A percentile compares a stretch with the other conserved stretches of the same genome.
Conservation (phyloP, 2,888 invertebrate genomes). For the Brenthis ino region DNA sequence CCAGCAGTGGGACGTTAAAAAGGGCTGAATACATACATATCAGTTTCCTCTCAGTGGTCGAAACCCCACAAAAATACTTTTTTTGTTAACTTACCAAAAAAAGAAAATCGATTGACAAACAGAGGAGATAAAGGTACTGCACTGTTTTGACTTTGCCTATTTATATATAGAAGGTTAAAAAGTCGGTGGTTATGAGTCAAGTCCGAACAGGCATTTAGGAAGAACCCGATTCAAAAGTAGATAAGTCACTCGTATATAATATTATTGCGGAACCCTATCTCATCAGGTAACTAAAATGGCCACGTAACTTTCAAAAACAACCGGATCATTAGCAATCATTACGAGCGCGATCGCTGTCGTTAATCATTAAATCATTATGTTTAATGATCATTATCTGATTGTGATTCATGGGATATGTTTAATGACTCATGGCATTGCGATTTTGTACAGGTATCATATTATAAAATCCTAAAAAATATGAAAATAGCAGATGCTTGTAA, state of each 20-base stretch:
- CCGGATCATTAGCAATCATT: constrained; percentile 77
- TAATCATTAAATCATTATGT: constrained; percentile 49
- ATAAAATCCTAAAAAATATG: not conserved
- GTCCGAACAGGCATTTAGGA: not conserved
- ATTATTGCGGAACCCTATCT: constrained; percentile 29
- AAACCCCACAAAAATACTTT: no score
- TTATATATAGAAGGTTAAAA: no score
- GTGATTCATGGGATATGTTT: constrained; percentile 27
- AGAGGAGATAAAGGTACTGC: no score
- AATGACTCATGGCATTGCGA: constrained; percentile 20
- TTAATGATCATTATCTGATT: constrained; percentile 46
- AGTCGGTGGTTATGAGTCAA: no score
- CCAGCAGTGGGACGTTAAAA: no score
- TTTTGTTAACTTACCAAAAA: no score
- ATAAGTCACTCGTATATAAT: not conserved
- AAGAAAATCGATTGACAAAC: no score
- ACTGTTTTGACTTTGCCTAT: no score
- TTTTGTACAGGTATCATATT: constrained; percentile 7
- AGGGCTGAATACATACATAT: no score
- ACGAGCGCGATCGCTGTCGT: constrained; percentile 59
- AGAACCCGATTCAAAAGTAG: not conserved
- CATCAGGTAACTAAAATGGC: constrained; percentile 43
- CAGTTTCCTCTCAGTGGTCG: no score
- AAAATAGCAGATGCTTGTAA: no score
- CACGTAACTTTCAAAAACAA: constrained; percentile 61